Conservation (phyloP, 2,113 vertebrate genomes). For the Bothrops jararaca region DNA sequence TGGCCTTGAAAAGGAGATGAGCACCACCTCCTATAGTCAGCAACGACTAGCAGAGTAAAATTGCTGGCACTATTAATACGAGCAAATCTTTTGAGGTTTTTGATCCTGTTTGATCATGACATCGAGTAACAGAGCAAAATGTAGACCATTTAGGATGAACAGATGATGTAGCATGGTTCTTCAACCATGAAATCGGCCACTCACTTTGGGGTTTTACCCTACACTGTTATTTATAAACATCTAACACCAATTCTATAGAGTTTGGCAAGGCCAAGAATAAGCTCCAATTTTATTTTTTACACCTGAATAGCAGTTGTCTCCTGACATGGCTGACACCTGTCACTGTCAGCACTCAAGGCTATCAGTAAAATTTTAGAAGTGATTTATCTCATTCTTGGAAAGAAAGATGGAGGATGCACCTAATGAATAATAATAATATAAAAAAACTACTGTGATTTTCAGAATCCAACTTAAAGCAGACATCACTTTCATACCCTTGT, state of each 20-base stretch:
- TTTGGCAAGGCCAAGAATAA: conserved; percentile 28
- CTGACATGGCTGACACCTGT: not conserved
- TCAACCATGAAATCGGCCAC: not conserved
- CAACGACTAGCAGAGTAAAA: not conserved
- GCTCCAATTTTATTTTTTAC: conserved; percentile 18
- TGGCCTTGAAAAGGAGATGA: not conserved
- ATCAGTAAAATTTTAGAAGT: conserved; percentile 8
- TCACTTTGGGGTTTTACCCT: not conserved
- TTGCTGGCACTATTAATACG: not conserved
- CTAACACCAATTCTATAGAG: not conserved
- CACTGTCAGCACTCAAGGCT: not conserved
- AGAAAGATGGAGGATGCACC: not conserved
- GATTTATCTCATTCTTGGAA: conserved; percentile 24
- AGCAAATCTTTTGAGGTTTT: not conserved
- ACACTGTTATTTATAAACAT: not conserved
- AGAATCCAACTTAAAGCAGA: not conserved
- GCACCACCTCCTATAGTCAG: not conserved
- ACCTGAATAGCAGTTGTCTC: conserved; percentile 24
- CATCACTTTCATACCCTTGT: not conserved
- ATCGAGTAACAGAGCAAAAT: not conserved
- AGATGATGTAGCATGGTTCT: not conserved
- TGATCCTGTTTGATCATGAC: not conserved
- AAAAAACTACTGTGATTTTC: not conserved
- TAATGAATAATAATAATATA: conserved; percentile 4
- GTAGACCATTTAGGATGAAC: not conserved